phyloP scores from a whole-genome alignment of 2,888 invertebrate species.

The Biston betularia region DNA sequence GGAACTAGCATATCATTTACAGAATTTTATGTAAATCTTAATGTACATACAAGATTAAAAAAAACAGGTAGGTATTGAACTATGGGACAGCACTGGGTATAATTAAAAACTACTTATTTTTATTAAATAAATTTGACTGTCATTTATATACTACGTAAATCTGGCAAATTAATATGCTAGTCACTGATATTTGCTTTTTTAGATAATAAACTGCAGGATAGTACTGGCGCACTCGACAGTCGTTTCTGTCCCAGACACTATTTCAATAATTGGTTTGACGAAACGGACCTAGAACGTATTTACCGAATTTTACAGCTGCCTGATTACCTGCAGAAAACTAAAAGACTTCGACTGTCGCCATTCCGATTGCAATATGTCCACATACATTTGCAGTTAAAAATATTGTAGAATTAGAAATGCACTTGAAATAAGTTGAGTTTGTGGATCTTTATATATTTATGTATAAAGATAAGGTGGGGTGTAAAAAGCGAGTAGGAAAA shows the following conservation, averaged over 20 bases:
- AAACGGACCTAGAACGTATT: background rate
- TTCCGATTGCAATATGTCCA: conserved; percentile 3
- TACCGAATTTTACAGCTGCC: background rate
- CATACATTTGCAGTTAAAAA: background rate
- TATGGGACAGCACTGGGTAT: too few species aligned
- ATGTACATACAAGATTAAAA: too few species aligned
- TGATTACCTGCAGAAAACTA: background rate
- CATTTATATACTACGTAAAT: too few species aligned
- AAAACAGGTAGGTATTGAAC: too few species aligned
- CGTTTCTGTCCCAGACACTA: too few species aligned
- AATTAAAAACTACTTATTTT: too few species aligned
- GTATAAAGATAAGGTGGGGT: background rate
- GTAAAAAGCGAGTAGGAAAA: conserved; percentile 43
- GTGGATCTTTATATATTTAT: conserved; percentile 3
- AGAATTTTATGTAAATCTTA: too few species aligned
- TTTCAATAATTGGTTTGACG: too few species aligned
- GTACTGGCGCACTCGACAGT: background rate
- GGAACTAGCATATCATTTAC: background rate
- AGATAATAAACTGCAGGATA: background rate
- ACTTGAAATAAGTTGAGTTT: background rate
- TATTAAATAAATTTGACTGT: too few species aligned
- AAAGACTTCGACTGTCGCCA: conserved; percentile 8
- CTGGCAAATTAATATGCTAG: too few species aligned
- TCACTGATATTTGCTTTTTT: background rate
- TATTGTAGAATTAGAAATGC: background rate